Evolutionary conservation across 1,140 invertebrate genomes (phyloP), one percentile per base, ranked within the genome.

Genomic region (Rhizoglyphus robini): DNA sequence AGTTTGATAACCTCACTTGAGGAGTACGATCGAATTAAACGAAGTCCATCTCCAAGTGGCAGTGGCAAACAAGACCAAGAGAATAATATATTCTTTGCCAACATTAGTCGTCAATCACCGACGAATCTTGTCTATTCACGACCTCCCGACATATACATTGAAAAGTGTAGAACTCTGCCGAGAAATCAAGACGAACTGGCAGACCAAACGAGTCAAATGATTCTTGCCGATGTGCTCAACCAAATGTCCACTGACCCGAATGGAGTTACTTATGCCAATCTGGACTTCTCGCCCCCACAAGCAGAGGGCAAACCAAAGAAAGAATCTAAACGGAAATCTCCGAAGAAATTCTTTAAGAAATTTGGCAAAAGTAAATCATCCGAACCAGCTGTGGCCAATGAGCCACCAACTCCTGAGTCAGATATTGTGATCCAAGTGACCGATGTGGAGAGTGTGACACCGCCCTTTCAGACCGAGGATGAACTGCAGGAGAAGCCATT

Each of bases 71-170:
- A 25, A 34, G n/a, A n/a, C n/a, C n/a, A n/a, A 2, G 15, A 15
- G 15, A 20, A 46, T 60, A 32, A 60, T 29, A 32, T 32, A 1
- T 3, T 60, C 3, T 27, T 60, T 4, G 31, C 58, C 15, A 60
- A 60, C 29, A 27, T 60, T n/a, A 60, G 15, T 11, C 3, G 58
- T 11, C 58, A 60, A 46, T 60, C 58, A 32, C 58, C 58, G 29
- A 27, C 36, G 29, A 30, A 60, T 3, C 18, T 60, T 11, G 58
- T 60, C 27, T 60, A 60, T 46, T 20, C 29, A n/a, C 58, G 30
- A 3, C 58, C 58, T 27, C 58, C 58, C 2, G 58, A 60, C 2
- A 60, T 60, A 38, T 29, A 34, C 18, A 32, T 60, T 1, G 15
- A 60, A 27, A 32, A 60, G 36, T 41, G 36, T 41, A 8, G 51